phyloP scores from a whole-genome alignment of 2,113 vertebrate species.

The Serilophus lunatus region DNA sequence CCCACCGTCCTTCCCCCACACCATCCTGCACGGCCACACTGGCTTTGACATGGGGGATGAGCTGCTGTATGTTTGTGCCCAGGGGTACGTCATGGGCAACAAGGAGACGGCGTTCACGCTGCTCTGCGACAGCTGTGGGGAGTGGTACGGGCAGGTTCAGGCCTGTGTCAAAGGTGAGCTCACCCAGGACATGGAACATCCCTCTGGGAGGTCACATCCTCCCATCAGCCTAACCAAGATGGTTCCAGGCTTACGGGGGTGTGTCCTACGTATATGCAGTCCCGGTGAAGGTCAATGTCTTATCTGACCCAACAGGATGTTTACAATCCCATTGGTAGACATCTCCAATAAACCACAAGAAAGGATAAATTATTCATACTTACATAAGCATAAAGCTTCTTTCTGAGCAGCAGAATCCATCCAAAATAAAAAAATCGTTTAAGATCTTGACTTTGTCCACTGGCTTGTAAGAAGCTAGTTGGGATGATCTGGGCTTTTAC shows the following conservation, averaged over 20 bases:
- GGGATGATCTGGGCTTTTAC: not conserved
- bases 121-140: conserved; percentile 91
- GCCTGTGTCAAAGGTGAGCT: conserved; percentile 88
- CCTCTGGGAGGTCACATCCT: rapidly evolving
- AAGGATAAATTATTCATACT: not conserved
- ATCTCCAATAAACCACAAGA: not conserved
- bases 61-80: conserved; percentile 85
- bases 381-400: not conserved
- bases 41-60: conserved; percentile 91
- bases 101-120: conserved; percentile 83
- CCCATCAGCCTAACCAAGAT: rapidly evolving
- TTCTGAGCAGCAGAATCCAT: not conserved
- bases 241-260: no score
- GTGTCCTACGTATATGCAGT: no score
- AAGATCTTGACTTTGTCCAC: not conserved
- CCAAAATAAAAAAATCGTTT: not conserved
- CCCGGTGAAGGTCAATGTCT: not conserved
- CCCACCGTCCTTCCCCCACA: conserved; percentile 88
- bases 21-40: conserved; percentile 80
- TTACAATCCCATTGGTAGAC: not conserved
- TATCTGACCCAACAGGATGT: not conserved
- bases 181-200: rapidly evolving
- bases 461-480: not conserved
- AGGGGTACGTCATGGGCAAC: conserved; percentile 76
- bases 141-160: conserved; percentile 92